Conservation (phyloP, 1,140 invertebrate species). For the Fopius arisanus region DNA sequence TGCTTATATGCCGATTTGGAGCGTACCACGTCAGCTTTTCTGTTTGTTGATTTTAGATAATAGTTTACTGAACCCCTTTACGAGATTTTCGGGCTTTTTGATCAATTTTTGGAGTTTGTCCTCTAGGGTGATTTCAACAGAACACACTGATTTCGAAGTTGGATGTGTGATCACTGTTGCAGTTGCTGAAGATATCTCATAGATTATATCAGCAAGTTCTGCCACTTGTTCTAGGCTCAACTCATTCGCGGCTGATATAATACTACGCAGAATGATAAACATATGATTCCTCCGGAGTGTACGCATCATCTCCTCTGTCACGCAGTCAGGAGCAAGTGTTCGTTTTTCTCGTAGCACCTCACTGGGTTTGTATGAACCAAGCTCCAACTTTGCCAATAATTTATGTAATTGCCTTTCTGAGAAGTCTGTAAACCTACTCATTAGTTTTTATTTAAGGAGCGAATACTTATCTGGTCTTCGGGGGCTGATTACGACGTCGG, state of each 20-base stretch:
- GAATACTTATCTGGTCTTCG: constrained; percentile 28
- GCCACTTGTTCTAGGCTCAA: background rate
- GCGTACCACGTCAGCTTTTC: no score
- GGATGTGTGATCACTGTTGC: background rate
- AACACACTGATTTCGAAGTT: background rate
- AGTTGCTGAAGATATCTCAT: background rate
- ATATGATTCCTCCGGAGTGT: constrained; percentile 19
- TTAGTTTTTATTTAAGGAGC: constrained; percentile 30
- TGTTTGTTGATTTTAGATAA: no score
- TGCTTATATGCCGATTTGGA: no score
- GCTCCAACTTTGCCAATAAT: constrained; percentile 19
- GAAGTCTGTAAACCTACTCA: constrained; percentile 39
- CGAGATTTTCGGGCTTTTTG: background rate
- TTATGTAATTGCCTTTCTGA: constrained; percentile 39
- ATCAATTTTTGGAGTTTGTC: background rate
- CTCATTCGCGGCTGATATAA: background rate
- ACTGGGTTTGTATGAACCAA: background rate
- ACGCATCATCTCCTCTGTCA: background rate
- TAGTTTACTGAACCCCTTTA: background rate
- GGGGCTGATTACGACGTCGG: constrained; percentile 22
- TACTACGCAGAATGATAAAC: background rate
- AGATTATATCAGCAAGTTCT: background rate
- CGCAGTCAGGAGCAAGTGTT: background rate
- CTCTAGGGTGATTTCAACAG: background rate
- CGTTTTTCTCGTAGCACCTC: background rate